Evolutionary conservation across 2,797 vertebrate species (phyloP).

Genomic region (Myripristis murdjan): DNA sequence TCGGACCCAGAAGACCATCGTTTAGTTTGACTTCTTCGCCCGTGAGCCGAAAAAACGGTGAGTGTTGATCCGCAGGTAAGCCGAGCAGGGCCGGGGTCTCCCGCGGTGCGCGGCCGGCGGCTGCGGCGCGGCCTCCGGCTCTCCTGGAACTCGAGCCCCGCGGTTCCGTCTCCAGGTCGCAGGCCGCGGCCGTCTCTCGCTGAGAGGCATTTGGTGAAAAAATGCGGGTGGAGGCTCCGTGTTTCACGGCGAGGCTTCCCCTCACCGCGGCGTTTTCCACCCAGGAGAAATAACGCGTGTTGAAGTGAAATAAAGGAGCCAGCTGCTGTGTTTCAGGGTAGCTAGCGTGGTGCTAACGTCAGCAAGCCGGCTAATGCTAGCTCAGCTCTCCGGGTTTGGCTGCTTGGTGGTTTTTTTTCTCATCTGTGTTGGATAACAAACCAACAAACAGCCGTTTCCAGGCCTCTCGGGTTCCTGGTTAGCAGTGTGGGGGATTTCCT

Average conservation of each 20-base stretch:
- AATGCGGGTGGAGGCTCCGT: too few species aligned
- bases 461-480: rapidly evolving
- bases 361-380: constrained; percentile 44
- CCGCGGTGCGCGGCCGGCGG: constrained; percentile 37
- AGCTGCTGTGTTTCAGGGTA: not conserved
- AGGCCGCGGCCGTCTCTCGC: constrained; percentile 54
- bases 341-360: constrained; percentile 38
- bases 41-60: constrained; percentile 70
- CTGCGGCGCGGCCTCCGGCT: constrained; percentile 78
- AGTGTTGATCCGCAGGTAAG: constrained; percentile 62
- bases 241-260: rapidly evolving
- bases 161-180: constrained; percentile 25
- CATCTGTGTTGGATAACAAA: not conserved
- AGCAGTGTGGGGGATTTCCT: not conserved
- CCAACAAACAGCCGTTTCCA: too few species aligned
- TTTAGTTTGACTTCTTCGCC: constrained; percentile 6
- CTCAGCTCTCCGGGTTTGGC: not conserved
- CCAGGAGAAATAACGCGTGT: not conserved
- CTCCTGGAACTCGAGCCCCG: constrained; percentile 81
- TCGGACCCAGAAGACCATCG: not conserved
- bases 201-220: not conserved
- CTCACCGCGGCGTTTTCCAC: not conserved
- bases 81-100: constrained; percentile 46
- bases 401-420: not conserved
- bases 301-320: too few species aligned